Base-by-base conservation (phyloP, 1,140 invertebrate genomes). In the Agrilus planipennis region DNA sequence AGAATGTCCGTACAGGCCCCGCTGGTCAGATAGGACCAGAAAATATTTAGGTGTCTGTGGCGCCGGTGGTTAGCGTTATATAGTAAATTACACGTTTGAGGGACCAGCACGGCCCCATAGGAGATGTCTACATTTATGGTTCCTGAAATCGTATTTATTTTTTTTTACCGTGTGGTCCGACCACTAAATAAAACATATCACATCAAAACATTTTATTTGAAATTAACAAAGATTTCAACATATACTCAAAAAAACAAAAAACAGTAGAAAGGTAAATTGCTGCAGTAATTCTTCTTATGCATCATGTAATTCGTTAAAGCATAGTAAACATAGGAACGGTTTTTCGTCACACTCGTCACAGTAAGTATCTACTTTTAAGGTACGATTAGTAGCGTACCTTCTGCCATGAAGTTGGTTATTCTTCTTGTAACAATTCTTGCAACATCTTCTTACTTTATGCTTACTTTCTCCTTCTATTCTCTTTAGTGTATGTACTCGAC, bases 101-200 rank as follows among this genome's bases (percentile, higher is more conserved):
- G 14, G 9, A 31, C 30, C 30, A 31, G 30, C 30, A 31, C 14
- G 30, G 30, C 30, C 14, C n/a, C n/a, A n/a, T n/a, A n/a, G n/a
- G n/a, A n/a, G n/a, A n/a, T n/a, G n/a, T n/a, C n/a, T n/a, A n/a
- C n/a, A n/a, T n/a, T n/a, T n/a, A n/a, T n/a, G n/a, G n/a, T n/a
- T n/a, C n/a, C n/a, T n/a, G n/a, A n/a, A n/a, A n/a, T n/a, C n/a
- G n/a, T n/a, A n/a, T n/a, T n/a, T n/a, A n/a, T n/a, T n/a, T n/a
- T n/a, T n/a, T n/a, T n/a, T n/a, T n/a, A n/a, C n/a, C n/a, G n/a
- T n/a, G n/a, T n/a, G n/a, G n/a, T n/a, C n/a, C n/a, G n/a, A n/a
- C n/a, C n/a, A n/a, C n/a, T n/a, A n/a, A n/a, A n/a, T n/a, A n/a
- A n/a, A n/a, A n/a, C n/a, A n/a, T n/a, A n/a, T n/a, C n/a, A n/a